Conservation (phyloP, 2,888 invertebrate species). For the Parnassius apollo region DNA sequence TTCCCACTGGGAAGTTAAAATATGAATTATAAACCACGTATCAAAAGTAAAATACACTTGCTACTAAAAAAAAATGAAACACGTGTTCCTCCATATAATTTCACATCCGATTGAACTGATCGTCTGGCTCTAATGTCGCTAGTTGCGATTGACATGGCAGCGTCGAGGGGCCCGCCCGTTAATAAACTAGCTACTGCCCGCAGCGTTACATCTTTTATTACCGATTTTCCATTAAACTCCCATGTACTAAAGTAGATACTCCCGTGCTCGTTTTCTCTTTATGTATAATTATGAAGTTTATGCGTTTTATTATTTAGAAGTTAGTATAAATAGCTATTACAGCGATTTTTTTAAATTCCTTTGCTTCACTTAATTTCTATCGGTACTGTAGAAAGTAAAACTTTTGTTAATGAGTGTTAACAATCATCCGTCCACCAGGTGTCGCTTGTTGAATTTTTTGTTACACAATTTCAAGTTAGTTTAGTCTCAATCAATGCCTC, state of each 20-base stretch:
- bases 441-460: too few relatives aligned
- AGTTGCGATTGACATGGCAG: slow-evolving; percentile 17
- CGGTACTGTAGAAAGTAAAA: too few relatives aligned
- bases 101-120: slow-evolving; percentile 29
- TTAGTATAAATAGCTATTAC: too few relatives aligned
- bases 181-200: slow-evolving; percentile 1
- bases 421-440: too few relatives aligned
- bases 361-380: too few relatives aligned
- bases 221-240: not conserved
- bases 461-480: too few relatives aligned
- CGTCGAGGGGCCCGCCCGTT: not conserved
- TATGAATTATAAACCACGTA: not conserved
- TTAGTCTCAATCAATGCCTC: too few relatives aligned
- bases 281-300: not conserved
- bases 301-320: too few relatives aligned
- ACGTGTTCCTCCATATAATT: slow-evolving; percentile 30
- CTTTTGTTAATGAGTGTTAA: too few relatives aligned
- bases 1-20: too few relatives aligned
- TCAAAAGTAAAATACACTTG: not conserved
- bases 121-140: slow-evolving; percentile 28
- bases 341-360: too few relatives aligned
- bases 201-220: slow-evolving; percentile 1
- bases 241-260: not conserved
- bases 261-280: not conserved
- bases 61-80: slow-evolving; percentile 18